These are phyloP conservation scores for Eupeodes corollae DNA, from an alignment of 1,140 invertebrate genomes.

Conservation along the genomic window DNA sequence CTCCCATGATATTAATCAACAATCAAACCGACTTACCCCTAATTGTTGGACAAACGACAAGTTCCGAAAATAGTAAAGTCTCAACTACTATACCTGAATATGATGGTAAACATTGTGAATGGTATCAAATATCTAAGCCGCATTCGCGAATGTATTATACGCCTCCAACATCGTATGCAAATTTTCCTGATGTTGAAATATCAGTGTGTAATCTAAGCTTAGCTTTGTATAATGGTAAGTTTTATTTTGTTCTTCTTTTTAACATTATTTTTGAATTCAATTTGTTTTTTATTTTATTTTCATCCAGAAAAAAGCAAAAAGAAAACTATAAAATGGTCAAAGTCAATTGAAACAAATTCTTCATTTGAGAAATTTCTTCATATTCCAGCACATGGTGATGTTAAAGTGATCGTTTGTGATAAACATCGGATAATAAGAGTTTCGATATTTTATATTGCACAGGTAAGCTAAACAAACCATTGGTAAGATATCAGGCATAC, in stretches of 20 bases:
- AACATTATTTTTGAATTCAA: neutral
- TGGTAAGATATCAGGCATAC: neutral
- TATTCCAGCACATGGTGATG: conserved; percentile 53
- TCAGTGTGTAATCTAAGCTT: conserved; percentile 29
- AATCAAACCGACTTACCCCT: conserved; percentile 29
- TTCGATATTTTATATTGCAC: conserved; percentile 28
- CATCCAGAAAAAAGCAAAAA: neutral
- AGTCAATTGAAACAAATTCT: conserved; percentile 37
- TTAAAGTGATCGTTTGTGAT: conserved; percentile 53
- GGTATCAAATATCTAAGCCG: conserved; percentile 23
- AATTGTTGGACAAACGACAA: conserved; percentile 29
- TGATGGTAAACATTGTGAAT: conserved; percentile 26
- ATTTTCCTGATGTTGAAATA: conserved; percentile 32
- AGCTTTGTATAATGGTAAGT: conserved; percentile 18
- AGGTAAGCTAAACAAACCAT: conserved; percentile 9
- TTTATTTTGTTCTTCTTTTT: neutral
- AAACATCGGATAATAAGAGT: conserved; percentile 27
- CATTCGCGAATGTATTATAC: conserved; percentile 29
- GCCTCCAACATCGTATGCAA: conserved; percentile 28
- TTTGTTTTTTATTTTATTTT: neutral
- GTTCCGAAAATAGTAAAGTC: conserved; percentile 27
- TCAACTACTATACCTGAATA: conserved; percentile 24
- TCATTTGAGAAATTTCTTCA: conserved; percentile 54
- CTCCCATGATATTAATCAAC: conserved; percentile 21
- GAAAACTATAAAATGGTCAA: conserved; percentile 38